Percentiles rank a stretch among this genome's conserved stretches.
These are phyloP conservation scores for Lasioglossum vierecki DNA, from an alignment of 2,888 invertebrate genomes.

Conservation along the genomic window DNA sequence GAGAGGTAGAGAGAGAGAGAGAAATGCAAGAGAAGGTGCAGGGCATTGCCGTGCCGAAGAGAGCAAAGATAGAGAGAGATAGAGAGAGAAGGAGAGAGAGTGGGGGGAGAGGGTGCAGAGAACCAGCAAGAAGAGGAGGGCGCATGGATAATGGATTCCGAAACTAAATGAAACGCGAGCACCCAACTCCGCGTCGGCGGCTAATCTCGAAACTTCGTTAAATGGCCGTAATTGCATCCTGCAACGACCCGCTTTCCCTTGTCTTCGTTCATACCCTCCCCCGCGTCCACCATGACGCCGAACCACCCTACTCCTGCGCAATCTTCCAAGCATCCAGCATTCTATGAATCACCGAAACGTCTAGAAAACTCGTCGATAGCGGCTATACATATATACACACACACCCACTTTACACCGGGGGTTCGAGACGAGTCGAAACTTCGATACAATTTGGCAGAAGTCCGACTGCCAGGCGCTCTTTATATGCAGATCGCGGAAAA, in stretches of 20 bases:
- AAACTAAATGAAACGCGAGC: slow-evolving; percentile 80
- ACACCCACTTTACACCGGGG: slow-evolving; percentile 49
- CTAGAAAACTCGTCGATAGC: slow-evolving; percentile 56
- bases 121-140: slow-evolving; percentile 21
- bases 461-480: slow-evolving; percentile 59
- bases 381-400: slow-evolving; percentile 15
- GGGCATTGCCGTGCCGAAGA: slow-evolving; percentile 5
- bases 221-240: slow-evolving; percentile 81
- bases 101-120: not conserved
- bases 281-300: not conserved
- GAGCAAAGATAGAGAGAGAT: slow-evolving; percentile 41
- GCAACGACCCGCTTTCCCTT: slow-evolving; percentile 65
- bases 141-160: slow-evolving; percentile 80
- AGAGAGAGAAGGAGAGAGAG: not conserved
- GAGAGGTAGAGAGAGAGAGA: not conserved
- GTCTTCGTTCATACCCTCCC: slow-evolving; percentile 52
- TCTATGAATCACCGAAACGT: slow-evolving; percentile 48
- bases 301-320: slow-evolving; percentile 10
- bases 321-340: slow-evolving; percentile 43
- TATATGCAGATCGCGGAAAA: slow-evolving; percentile 56
- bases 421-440: slow-evolving; percentile 42
- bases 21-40: not conserved
- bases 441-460: slow-evolving; percentile 67
- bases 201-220: slow-evolving; percentile 82
- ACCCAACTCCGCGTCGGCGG: slow-evolving; percentile 72